Conservation (phyloP, 2,797 vertebrate species). For the Echeneis naucrates region DNA sequence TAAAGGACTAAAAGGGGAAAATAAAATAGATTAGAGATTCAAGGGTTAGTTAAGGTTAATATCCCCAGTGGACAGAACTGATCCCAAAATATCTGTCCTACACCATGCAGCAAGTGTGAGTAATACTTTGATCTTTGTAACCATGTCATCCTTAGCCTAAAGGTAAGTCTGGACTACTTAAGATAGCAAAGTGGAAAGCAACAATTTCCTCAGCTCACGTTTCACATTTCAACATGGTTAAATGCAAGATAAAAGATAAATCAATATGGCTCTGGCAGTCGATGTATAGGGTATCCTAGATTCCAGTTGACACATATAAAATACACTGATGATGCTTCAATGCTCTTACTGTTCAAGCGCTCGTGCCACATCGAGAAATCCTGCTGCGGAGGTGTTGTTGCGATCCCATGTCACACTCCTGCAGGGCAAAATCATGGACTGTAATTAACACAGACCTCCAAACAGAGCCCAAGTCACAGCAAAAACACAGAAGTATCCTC, state of each 20-base stretch:
- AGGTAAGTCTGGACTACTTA: slow-evolving; percentile 62
- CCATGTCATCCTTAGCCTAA: slow-evolving; percentile 63
- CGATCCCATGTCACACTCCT: slow-evolving; percentile 94
- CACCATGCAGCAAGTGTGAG: slow-evolving; percentile 35
- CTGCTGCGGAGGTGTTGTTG: slow-evolving; percentile 90
- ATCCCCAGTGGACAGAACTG: slow-evolving; percentile 56
- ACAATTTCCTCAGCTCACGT: slow-evolving; percentile 52
- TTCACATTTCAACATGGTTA: slow-evolving; percentile 35
- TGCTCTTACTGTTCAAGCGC: slow-evolving; percentile 91
- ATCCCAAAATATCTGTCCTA: slow-evolving; percentile 64
- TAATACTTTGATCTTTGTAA: slow-evolving; percentile 71
- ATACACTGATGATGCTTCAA: not conserved
- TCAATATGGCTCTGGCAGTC: slow-evolving; percentile 3
- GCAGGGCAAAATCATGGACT: slow-evolving; percentile 41
- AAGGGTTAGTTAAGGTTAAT: slow-evolving; percentile 62
- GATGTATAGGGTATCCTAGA: slow-evolving; percentile 3
- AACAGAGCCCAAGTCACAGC: not conserved
- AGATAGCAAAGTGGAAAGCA: slow-evolving; percentile 66
- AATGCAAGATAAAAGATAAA: slow-evolving; percentile 23
- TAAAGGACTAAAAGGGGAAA: slow-evolving; percentile 31
- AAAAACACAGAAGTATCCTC: not conserved
- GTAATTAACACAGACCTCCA: slow-evolving; percentile 34
- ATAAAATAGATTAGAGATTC: slow-evolving; percentile 57
- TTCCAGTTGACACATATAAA: not conserved
- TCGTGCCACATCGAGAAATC: slow-evolving; percentile 91